Evolutionary conservation across 2,797 vertebrate species (phyloP).

Genomic region (Urophycis tenuis): DNA sequence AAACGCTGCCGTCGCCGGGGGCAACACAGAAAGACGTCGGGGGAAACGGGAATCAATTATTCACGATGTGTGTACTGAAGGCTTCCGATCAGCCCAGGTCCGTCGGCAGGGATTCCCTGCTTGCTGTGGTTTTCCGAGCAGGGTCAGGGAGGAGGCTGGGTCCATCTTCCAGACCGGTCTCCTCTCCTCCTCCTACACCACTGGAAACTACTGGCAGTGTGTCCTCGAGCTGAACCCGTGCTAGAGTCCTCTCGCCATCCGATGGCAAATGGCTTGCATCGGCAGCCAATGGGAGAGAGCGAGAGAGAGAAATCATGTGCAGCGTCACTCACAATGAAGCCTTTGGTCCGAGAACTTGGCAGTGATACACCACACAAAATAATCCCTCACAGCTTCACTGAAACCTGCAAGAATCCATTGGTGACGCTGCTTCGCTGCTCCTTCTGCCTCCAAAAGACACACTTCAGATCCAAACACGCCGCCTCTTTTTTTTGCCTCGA

Average conservation of each 20-base stretch:
- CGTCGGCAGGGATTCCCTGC: constrained; percentile 42
- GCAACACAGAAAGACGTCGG: constrained; percentile 3
- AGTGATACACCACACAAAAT: neutral
- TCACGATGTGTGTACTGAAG: constrained; percentile 24
- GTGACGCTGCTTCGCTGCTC: neutral
- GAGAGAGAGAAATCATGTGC: neutral
- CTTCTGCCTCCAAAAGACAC: neutral
- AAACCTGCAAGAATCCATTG: neutral
- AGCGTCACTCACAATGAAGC: neutral
- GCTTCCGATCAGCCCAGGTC: constrained; percentile 23
- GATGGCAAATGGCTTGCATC: constrained; percentile 9
- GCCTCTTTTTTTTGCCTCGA: neutral
- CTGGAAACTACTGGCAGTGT: constrained; percentile 43
- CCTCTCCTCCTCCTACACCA: constrained; percentile 26
- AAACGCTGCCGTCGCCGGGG: neutral
- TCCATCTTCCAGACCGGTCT: constrained; percentile 20
- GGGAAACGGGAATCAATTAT: constrained; percentile 49
- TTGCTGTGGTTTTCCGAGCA: constrained; percentile 35
- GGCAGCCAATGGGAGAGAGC: too few relatives aligned
- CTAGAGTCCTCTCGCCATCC: neutral
- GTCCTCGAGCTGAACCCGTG: constrained; percentile 19
- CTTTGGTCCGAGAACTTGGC: neutral
- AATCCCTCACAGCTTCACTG: neutral
- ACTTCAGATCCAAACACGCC: neutral
- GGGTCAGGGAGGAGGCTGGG: constrained; percentile 22